These are phyloP conservation scores for Meliscaeva auricollis DNA, from an alignment of 2,888 invertebrate genomes.

Conservation along the genomic window DNA sequence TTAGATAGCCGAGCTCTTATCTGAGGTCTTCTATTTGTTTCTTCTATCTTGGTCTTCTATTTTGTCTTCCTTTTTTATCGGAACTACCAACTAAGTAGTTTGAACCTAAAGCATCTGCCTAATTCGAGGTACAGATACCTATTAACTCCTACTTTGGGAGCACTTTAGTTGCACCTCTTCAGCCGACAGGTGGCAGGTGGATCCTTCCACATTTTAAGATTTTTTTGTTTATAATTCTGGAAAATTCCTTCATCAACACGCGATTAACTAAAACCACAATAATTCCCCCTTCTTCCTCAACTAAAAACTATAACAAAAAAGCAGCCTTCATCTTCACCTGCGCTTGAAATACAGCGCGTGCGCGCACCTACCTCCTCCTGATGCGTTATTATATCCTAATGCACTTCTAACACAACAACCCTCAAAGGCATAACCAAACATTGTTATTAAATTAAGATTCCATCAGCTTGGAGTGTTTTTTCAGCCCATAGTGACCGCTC, in stretches of 20 bases:
- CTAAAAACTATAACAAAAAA: conserved; percentile 26
- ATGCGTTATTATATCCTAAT: conserved; percentile 48
- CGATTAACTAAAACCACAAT: conserved; percentile 57
- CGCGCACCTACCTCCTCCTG: conserved; percentile 1
- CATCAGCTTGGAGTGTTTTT: conserved; percentile 57
- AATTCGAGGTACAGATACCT: neutral
- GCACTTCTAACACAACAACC: conserved; percentile 46
- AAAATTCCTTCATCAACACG: conserved; percentile 61
- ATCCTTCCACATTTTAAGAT: conserved; percentile 10
- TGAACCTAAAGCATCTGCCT: conserved; percentile 48
- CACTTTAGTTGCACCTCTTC: conserved; percentile 30
- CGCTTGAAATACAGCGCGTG: conserved; percentile 2
- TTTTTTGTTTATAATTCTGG: conserved; percentile 27
- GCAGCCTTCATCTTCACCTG: conserved; percentile 48
- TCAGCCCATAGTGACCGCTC: conserved; percentile 64
- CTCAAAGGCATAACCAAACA: conserved; percentile 70
- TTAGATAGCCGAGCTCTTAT: too few species aligned
- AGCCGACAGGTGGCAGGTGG: conserved; percentile 45
- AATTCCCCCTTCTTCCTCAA: neutral
- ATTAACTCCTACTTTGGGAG: conserved; percentile 63
- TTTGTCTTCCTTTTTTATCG: neutral
- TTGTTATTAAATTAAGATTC: conserved; percentile 75
- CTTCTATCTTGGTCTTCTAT: too few species aligned
- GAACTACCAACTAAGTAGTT: neutral
- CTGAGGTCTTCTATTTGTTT: too few species aligned